These are phyloP conservation scores for Melierax canorus DNA, from an alignment of 2,113 vertebrate genomes.

Conservation along the genomic window DNA sequence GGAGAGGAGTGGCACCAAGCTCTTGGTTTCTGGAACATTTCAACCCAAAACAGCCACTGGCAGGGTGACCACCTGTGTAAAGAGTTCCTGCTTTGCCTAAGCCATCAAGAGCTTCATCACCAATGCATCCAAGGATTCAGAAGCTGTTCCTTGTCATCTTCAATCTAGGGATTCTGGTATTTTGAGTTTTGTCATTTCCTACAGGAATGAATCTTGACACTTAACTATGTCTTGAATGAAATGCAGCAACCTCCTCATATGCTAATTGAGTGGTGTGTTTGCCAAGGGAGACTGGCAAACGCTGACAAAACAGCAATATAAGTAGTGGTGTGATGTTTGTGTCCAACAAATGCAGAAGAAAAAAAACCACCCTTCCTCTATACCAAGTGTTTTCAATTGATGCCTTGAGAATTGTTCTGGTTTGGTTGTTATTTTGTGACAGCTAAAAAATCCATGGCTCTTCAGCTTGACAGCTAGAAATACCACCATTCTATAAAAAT, in stretches of 20 bases:
- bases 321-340: neutral
- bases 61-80: neutral
- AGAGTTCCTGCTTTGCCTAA: neutral
- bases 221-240: slow-evolving; percentile 25
- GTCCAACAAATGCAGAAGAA: slow-evolving; percentile 2
- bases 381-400: neutral
- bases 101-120: neutral
- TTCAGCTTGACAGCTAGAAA: slow-evolving; percentile 6
- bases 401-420: slow-evolving; percentile 23
- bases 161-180: neutral
- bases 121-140: neutral
- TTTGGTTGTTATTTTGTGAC: slow-evolving; percentile 18
- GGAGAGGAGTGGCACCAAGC: neutral
- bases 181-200: slow-evolving; percentile 12
- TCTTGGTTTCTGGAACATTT: neutral
- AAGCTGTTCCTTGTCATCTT: slow-evolving; percentile 4
- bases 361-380: neutral
- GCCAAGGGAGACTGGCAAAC: slow-evolving; percentile 33
- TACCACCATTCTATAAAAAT: neutral
- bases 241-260: slow-evolving; percentile 6
- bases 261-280: neutral
- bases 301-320: neutral
- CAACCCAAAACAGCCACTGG: neutral
- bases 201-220: neutral
- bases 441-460: neutral